Base-by-base conservation (phyloP, 2,888 invertebrate species). In the Meta bourneti region DNA sequence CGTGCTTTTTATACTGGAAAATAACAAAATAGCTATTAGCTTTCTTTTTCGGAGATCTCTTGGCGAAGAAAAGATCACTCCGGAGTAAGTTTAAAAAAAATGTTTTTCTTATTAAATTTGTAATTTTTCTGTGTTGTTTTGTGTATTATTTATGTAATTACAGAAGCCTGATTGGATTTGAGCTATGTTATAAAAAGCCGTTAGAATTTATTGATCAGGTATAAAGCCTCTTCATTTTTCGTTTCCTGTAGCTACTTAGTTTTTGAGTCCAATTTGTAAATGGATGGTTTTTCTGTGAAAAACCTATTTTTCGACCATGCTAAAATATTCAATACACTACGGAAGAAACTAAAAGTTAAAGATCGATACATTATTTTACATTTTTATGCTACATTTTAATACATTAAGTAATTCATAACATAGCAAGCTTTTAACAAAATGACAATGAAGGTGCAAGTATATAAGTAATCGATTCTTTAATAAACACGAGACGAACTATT, bases 91-190 rank as follows among this genome's bases (percentile, higher is more conserved):
- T 82, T 82, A 49, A 79, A 79, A 34, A 70, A 70, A 49, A 70
- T 20, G 16, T 70, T 51, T 19, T 81, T 70, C 20, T 52, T 19
- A 71, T 82, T 51, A 71, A 19, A 19, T 72, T 71, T 51, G 19
- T 69, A 49, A 69, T 75, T 75, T 75, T 71, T 69, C 61, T 9
- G 48, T 19, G 51, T 51, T 84, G 69, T 48, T 84, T 74, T 74
- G n/a, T 71, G n/a, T 51, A 16, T 52, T 72, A 72, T 48, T 52
- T 82, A 74, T 84, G 74, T 84, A 72, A 74, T 84, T 75, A 84
- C 72, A 34, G 16, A 54, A 54, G 6, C n/a, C 54, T 54, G 77
- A 77, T 51, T 77, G 77, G 51, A 77, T n/a, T 51, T 49, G 6
- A 49, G 49, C 52, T 7, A 13, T 20, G 77, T 19, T 61, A 61